phyloP scores from a whole-genome alignment of 2,797 vertebrate species.

The Anniella stebbinsi region DNA sequence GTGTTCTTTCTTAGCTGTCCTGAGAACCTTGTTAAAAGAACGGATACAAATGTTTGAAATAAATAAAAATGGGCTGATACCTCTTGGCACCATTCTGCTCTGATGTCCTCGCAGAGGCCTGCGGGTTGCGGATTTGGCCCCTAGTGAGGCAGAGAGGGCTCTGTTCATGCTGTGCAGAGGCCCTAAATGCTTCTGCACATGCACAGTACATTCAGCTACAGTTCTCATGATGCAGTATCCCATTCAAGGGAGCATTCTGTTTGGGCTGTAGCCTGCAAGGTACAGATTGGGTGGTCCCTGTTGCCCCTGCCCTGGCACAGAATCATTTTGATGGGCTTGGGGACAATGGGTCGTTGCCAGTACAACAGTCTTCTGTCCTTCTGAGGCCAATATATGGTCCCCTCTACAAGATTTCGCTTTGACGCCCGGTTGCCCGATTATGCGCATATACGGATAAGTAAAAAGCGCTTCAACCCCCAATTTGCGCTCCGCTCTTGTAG shows the following conservation, averaged over 20 bases:
- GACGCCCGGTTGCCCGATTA: no score
- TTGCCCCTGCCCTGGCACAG: neutral
- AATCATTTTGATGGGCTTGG: neutral
- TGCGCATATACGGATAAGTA: no score
- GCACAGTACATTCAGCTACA: neutral
- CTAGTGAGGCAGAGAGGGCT: neutral
- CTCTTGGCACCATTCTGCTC: neutral
- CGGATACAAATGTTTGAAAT: neutral
- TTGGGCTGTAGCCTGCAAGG: neutral
- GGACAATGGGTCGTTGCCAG: neutral
- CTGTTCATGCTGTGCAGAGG: no score
- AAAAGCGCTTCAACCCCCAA: no score
- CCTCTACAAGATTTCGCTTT: no score
- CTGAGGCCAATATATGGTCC: neutral
- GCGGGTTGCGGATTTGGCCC: neutral
- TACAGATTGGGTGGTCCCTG: neutral
- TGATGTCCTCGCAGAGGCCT: neutral
- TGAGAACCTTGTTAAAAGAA: neutral
- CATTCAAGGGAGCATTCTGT: neutral
- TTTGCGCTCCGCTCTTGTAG: no score
- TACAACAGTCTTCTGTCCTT: neutral
- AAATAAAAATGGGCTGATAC: neutral
- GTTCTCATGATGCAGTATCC: neutral
- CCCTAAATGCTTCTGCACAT: neutral
- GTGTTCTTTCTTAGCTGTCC: neutral